These are phyloP conservation scores for Syncerus caffer DNA, from an alignment of 2,797 vertebrate genomes.

Conservation along the genomic window DNA sequence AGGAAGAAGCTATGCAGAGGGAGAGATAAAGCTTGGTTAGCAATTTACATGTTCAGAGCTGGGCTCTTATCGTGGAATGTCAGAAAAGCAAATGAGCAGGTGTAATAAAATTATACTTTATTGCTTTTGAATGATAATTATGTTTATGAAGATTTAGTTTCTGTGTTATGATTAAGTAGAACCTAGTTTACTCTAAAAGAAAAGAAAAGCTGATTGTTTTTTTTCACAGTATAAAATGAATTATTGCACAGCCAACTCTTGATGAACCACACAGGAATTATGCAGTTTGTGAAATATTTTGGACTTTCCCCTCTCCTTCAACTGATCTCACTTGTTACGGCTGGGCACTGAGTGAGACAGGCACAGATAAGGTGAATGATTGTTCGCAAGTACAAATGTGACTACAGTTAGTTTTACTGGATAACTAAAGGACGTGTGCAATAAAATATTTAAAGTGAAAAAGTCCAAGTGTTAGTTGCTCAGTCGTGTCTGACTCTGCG, in stretches of 20 bases:
- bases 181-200: neutral
- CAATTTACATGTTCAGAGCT: constrained; percentile 42
- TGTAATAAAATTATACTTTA: constrained; percentile 62
- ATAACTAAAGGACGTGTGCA: neutral
- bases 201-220: neutral
- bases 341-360: neutral
- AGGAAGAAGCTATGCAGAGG: neutral
- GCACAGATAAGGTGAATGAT: neutral
- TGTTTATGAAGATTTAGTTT: constrained; percentile 56
- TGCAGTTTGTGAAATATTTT: constrained; percentile 5
- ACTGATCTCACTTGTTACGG: neutral
- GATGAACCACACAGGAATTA: constrained; percentile 2
- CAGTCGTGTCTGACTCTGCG: neutral
- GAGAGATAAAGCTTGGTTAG: constrained; percentile 40
- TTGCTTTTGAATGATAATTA: constrained; percentile 54
- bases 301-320: neutral
- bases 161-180: constrained; percentile 39
- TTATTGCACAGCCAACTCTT: neutral
- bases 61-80: constrained; percentile 36
- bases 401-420: neutral
- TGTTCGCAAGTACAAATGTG: neutral
- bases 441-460: neutral
- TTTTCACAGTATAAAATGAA: neutral
- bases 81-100: constrained; percentile 59
- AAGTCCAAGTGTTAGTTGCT: neutral